Evolutionary conservation across 2,888 invertebrate genomes (phyloP).

Genomic region (Heterodera filipjevi): DNA sequence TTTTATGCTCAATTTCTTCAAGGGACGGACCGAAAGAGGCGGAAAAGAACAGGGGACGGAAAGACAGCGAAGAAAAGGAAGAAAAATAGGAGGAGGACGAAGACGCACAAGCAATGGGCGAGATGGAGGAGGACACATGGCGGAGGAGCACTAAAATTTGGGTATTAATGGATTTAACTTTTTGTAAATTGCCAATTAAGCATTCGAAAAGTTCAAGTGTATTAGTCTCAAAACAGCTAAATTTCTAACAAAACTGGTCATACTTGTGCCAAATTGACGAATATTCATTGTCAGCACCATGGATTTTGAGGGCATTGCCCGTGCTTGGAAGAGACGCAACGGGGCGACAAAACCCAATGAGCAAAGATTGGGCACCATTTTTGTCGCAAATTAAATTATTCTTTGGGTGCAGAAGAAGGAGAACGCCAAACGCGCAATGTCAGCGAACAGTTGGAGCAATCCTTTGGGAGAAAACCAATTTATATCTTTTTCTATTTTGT

Average conservation of each 20-base stretch:
- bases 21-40: not conserved
- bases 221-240: no score
- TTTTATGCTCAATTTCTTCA: not conserved
- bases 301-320: not conserved
- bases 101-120: no score
- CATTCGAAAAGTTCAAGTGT: no score
- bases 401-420: no score
- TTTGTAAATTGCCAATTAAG: no score
- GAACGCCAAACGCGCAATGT: constrained; percentile 10
- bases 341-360: not conserved
- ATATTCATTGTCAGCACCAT: not conserved
- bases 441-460: constrained; percentile 10
- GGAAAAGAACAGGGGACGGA: not conserved
- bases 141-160: no score
- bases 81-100: not conserved
- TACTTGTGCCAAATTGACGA: not conserved
- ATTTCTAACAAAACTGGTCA: not conserved
- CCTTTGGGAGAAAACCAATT: not conserved
- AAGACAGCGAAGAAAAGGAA: not conserved
- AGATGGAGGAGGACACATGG: no score
- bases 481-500: no score
- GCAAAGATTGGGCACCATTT: not conserved
- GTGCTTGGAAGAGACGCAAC: not conserved
- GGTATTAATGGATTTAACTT: no score
- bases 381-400: not conserved